Base-by-base conservation (phyloP, 2,113 vertebrate species). In the Equus przewalskii region DNA sequence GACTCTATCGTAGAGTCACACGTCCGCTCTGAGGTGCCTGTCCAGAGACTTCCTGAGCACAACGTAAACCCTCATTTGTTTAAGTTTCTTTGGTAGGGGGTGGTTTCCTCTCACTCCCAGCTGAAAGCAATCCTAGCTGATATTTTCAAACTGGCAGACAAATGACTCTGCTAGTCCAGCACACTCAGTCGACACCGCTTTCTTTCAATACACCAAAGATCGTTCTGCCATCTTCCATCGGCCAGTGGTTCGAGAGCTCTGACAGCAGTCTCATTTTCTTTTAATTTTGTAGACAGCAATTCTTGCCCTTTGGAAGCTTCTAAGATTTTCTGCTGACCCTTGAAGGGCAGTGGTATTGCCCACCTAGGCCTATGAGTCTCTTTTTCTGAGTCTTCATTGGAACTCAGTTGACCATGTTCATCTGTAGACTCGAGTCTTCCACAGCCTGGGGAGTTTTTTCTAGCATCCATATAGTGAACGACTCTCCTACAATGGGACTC, bases 371-470 rank as follows among this genome's bases (percentile, higher is more conserved):
- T 28, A 1, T 6, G 46, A n/a, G 2, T 0, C 0, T n/a, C 62
- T 36, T 36, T 62, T 60, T 15, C 0, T 6, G 60, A 64, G 60
- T 5, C 87, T 18, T 46, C 49, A 5, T 13, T 15, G 26, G 70
- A 28, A 1, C 3, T 5, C 12, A 8, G 24, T 18, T 6, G 12
- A 12, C n/a, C 0, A 4, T 24, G 7, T 65, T 12, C 65, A 6
- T 30, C 54, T 28, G 7, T 0, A 22, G 21, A 24, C 49, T 8
- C 51, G 2, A 70, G 30, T 12, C 9, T 4, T 26, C 14, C 6
- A 6, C 4, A 26, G 6, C 1, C 6, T 21, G 21, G 9, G 36
- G 49, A 11, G 7, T 6, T 62, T 87, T 76, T 30, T 26, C 19
- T 2, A 5, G 67, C 26, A 1, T 30, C 3, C 24, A 5, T 10